Evolutionary conservation across 1,140 invertebrate species (phyloP).

Genomic region (Danaus plexippus): DNA sequence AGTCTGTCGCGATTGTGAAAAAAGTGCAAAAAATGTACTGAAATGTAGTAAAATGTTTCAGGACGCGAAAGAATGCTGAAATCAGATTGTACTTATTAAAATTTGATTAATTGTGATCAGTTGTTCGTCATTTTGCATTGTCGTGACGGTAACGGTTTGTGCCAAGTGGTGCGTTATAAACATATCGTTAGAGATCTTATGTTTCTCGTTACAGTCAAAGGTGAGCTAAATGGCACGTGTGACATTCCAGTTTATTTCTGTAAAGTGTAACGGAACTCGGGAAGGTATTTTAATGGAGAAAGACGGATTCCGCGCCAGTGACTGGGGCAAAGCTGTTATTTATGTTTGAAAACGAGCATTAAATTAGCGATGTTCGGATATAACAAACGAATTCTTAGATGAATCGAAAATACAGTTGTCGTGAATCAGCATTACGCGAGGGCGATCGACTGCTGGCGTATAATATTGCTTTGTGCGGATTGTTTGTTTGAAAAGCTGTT

Average conservation of each 20-base stretch:
- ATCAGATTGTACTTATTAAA: no score
- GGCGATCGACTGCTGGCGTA: not conserved
- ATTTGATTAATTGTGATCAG: no score
- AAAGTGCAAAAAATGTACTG: no score
- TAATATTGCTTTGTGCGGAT: no score
- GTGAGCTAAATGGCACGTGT: constrained; percentile 30
- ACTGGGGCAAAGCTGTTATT: constrained; percentile 22
- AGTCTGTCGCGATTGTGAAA: no score
- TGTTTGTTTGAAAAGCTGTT: no score
- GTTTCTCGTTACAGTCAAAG: constrained; percentile 18
- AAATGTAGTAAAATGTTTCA: no score
- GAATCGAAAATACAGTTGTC: constrained; percentile 7
- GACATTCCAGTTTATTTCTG: constrained; percentile 50
- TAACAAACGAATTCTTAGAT: constrained; percentile 8
- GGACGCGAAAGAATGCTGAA: no score
- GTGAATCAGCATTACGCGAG: constrained; percentile 9
- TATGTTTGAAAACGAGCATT: constrained; percentile 14
- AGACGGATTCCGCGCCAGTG: constrained; percentile 24
- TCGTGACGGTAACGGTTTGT: not conserved
- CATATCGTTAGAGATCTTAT: not conserved
- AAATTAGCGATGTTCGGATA: constrained; percentile 18
- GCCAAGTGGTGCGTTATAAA: not conserved
- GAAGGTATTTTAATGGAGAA: constrained; percentile 45
- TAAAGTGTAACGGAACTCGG: constrained; percentile 33
- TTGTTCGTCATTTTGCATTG: no score